phyloP scores from a whole-genome alignment of 1,140 invertebrate genomes.

The Gryllus bimaculatus region DNA sequence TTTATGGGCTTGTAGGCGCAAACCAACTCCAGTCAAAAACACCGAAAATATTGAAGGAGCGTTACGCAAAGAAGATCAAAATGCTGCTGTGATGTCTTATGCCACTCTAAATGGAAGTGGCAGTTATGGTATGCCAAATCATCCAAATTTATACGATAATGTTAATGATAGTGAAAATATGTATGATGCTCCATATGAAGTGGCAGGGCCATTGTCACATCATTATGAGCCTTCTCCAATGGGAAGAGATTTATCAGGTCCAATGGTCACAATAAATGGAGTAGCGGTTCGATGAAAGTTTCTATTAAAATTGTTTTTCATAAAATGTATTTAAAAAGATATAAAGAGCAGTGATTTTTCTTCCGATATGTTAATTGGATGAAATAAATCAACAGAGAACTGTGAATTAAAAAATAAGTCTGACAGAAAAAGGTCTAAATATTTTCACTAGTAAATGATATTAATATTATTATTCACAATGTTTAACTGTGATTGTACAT shows the following conservation, averaged over 20 bases:
- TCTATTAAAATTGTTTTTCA: too few species aligned
- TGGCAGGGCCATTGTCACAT: conserved; percentile 39
- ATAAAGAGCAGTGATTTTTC: too few species aligned
- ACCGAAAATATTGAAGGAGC: conserved; percentile 78
- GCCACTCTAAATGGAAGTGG: conserved; percentile 63
- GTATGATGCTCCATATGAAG: conserved; percentile 47
- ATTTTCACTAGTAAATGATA: too few species aligned
- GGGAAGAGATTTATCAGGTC: conserved; percentile 35
- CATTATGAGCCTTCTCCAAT: conserved; percentile 61
- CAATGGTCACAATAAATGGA: conserved; percentile 61
- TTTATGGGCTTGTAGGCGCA: conserved; percentile 44
- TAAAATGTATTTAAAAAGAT: too few species aligned
- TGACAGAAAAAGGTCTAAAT: too few species aligned
- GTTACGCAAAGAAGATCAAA: conserved; percentile 72
- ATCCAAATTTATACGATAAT: conserved; percentile 60
- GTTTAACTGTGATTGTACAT: too few species aligned
- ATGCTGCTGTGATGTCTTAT: conserved; percentile 77
- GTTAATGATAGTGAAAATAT: conserved; percentile 50
- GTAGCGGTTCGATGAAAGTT: conserved; percentile 52
- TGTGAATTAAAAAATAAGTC: too few species aligned
- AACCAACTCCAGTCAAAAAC: conserved; percentile 75
- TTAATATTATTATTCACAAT: too few species aligned
- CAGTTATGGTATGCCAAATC: conserved; percentile 32
- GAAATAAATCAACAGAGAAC: too few species aligned
- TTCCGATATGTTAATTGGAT: too few species aligned